Base-by-base conservation (phyloP, 2,113 vertebrate species). In the Poeciliopsis turrubarensis region DNA sequence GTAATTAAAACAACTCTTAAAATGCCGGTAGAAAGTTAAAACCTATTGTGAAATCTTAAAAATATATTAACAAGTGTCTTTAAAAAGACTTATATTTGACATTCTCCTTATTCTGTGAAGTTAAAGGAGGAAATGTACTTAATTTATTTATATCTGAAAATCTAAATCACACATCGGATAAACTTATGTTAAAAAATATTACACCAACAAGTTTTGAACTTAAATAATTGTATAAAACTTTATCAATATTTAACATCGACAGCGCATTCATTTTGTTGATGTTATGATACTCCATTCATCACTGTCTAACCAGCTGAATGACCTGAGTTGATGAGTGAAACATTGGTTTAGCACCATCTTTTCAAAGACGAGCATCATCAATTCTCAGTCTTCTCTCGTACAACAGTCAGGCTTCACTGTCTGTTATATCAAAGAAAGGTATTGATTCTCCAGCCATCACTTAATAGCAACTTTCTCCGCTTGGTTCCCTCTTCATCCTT, bases 391-490 rank as follows among this genome's bases (percentile, higher is more conserved):
- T 27, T 41, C 4, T 39, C 22, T 26, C 2, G 8, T 63, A 6
- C 29, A 60, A 25, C 60, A 34, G 64, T 34, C 60, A 22, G 0
- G n/a, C 15, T 26, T 30, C 41, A 34, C 72, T 31, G 30, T 51
- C 64, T 54, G 17, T 84, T 75, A 80, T 80, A 73, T 72, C n/a
- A 68, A 71, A 29, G 34, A 3, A 3, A 5, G 26, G n/a, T 57
- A 66, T 80, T 78, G 72, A 82, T 82, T 73, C 31, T 69, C 44
- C 26, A 27, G 71, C 62, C 61, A 68, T 61, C 54, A 32, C 26
- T 77, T 73, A 64, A 71, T 72, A 75, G 29, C 72, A 71, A 17
- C 2, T 0, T 17, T 60, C 65, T 62, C 17, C 26, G 15, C 54
- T 69, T 54, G 51, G 62, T 54, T 65, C n/a, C 0, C 2, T 32